Evolutionary conservation across 2,888 invertebrate genomes (phyloP).

Genomic region (Lacanobia oleracea): DNA sequence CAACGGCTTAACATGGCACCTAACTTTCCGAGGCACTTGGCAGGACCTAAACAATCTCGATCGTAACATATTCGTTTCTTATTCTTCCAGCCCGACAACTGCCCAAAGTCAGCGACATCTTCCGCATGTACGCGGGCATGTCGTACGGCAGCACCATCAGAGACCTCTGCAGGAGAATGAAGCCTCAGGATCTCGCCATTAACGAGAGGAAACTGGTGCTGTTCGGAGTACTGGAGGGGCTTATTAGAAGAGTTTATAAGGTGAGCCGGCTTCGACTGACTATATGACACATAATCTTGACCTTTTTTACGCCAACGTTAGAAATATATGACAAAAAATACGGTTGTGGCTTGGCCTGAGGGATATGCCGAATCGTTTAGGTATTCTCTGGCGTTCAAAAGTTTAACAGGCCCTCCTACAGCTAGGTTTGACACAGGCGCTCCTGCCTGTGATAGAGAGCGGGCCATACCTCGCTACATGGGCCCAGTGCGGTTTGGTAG

Average conservation of each 20-base stretch:
- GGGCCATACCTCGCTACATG: no score
- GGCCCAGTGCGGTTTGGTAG: no score
- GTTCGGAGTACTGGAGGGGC: constrained; percentile 96
- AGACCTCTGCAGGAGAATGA: constrained; percentile 93
- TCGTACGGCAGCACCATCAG: constrained; percentile 94
- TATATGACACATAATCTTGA: not conserved
- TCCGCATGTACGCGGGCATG: constrained; percentile 94
- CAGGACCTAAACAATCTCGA: not conserved
- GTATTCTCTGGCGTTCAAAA: no score
- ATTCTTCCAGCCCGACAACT: constrained; percentile 90
- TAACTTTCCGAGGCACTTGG: no score
- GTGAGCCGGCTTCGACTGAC: constrained; percentile 74
- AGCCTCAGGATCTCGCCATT: constrained; percentile 94
- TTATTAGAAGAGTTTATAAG: constrained; percentile 95
- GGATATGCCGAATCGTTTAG: no score
- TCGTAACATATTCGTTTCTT: not conserved
- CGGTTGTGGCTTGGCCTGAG: no score
- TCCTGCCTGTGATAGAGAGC: no score
- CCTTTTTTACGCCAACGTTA: no score
- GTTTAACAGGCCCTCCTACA: no score
- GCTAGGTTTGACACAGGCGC: no score
- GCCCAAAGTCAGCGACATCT: constrained; percentile 93
- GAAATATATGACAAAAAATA: no score
- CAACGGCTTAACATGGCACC: no score
- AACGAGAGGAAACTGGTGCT: constrained; percentile 96